These are phyloP conservation scores for Limnephilus auricula DNA, from an alignment of 2,888 invertebrate species.

Conservation along the genomic window DNA sequence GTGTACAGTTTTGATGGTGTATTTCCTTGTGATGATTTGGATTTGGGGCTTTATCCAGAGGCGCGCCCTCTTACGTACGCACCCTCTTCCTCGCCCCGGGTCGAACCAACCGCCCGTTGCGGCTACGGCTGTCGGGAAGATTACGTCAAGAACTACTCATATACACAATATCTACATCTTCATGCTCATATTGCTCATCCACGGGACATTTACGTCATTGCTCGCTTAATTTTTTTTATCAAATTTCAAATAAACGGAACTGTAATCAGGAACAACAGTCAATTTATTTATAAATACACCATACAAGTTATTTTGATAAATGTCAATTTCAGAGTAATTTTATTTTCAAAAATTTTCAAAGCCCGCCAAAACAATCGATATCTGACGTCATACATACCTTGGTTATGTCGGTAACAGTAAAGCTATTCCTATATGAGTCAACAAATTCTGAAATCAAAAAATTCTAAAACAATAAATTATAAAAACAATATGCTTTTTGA, in stretches of 20 bases:
- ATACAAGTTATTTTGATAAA: no score
- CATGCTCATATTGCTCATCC: background rate
- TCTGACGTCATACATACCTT: no score
- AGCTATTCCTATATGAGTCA: no score
- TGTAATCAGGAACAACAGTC: background rate
- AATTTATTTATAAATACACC: no score
- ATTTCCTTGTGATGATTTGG: background rate
- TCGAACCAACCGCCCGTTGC: background rate
- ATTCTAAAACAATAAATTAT: no score
- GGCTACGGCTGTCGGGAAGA: background rate
- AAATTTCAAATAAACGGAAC: background rate
- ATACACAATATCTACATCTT: background rate
- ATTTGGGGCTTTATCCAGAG: background rate
- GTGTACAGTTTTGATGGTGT: background rate
- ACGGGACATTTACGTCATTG: background rate
- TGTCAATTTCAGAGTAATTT: no score
- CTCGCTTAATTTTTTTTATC: background rate
- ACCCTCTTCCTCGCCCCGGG: background rate
- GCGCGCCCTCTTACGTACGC: slow-evolving; percentile 5
- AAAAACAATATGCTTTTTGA: no score
- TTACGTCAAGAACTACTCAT: slow-evolving; percentile 13
- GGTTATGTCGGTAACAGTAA: no score
- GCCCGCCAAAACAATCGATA: no score
- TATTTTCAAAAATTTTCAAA: no score
- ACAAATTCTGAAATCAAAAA: no score